Percentiles rank a stretch among this genome's conserved stretches.
Conservation (phyloP, 1,140 invertebrate genomes). For the Pantala flavescens region DNA sequence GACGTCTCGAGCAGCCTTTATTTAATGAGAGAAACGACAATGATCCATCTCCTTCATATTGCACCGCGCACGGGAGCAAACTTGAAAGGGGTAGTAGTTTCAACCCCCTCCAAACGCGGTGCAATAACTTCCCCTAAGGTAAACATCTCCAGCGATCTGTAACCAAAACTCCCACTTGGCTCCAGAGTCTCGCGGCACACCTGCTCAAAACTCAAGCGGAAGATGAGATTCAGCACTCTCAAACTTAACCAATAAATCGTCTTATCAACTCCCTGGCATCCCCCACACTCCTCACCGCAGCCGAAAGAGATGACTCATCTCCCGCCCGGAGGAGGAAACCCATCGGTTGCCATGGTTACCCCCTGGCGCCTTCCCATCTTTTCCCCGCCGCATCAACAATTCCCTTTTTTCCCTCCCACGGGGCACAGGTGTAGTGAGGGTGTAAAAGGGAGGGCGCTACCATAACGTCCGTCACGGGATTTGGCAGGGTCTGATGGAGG, state of each 20-base stretch:
- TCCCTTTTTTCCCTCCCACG: background rate
- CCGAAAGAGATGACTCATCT: background rate
- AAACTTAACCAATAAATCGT: conserved; percentile 10
- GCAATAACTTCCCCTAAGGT: too few relatives aligned
- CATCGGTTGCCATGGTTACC: background rate
- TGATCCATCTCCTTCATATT: too few relatives aligned
- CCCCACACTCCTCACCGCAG: background rate
- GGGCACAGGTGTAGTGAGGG: background rate
- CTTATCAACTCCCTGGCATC: background rate
- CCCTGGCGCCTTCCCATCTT: background rate
- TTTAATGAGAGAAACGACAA: too few relatives aligned
- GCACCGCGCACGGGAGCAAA: too few relatives aligned
- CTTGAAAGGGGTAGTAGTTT: too few relatives aligned
- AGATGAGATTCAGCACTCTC: background rate
- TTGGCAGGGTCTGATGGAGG: background rate
- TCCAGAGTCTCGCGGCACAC: background rate
- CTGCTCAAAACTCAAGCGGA: conserved; percentile 1
- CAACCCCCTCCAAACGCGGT: too few relatives aligned
- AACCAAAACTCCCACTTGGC: background rate
- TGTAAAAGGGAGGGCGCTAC: too few relatives aligned
- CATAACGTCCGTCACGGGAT: too few relatives aligned
- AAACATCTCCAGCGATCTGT: too few relatives aligned
- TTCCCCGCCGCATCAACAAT: background rate
- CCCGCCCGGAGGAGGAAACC: background rate
- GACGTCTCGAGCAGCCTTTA: too few relatives aligned